Percentiles rank a stretch among this genome's conserved stretches.
Evolutionary conservation across 92 coral and sea anemone species (phyloP).

Genomic region (Isaurus tuberculatus): DNA sequence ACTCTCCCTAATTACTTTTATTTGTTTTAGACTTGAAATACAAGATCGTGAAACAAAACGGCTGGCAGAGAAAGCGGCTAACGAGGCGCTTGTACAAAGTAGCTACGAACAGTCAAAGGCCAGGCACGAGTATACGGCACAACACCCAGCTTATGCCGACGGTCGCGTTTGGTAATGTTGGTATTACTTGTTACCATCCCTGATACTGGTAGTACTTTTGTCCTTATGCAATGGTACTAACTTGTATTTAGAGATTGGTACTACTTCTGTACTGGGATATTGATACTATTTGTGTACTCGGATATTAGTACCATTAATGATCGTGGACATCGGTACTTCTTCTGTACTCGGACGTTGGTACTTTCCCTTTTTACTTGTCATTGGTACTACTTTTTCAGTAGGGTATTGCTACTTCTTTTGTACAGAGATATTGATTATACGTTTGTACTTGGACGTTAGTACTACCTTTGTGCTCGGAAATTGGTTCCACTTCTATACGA

Average conservation of each 20-base stretch:
- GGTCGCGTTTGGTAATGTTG: conserved; percentile 74
- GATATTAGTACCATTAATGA: background rate
- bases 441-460: background rate
- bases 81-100: conserved; percentile 62
- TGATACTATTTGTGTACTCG: background rate
- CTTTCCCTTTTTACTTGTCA: background rate
- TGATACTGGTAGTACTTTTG: background rate
- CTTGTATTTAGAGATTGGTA: background rate
- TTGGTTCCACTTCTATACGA: background rate
- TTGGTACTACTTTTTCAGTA: background rate
- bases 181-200: background rate
- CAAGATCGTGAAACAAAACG: conserved; percentile 51
- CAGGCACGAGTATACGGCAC: conserved; percentile 79
- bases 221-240: background rate
- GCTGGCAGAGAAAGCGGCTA: conserved; percentile 58
- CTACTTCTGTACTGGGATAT: background rate
- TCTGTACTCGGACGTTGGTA: background rate
- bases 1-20: background rate
- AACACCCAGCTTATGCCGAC: conserved; percentile 82
- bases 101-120: conserved; percentile 71
- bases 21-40: conserved; percentile 65
- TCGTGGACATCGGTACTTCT: background rate
- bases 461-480: background rate
- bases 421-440: background rate
- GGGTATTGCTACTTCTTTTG: background rate